phyloP scores from a whole-genome alignment of 2,888 invertebrate species.

The Scaptodrosophila latifasciaeformis region DNA sequence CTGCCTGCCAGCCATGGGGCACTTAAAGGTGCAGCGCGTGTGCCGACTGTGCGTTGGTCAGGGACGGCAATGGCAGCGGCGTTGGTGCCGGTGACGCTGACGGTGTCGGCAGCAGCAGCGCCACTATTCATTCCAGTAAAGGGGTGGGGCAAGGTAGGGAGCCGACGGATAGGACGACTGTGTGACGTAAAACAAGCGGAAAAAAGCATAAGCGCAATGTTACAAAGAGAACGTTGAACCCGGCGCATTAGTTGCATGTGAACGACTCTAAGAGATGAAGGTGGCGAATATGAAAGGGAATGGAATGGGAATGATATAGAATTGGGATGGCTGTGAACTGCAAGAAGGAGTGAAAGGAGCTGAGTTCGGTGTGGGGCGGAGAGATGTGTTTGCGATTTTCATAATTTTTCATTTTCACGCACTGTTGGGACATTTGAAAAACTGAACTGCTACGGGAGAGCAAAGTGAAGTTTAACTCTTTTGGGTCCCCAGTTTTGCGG shows the following conservation, averaged over 20 bases:
- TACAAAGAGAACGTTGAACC: slow-evolving; percentile 67
- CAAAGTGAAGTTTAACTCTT: neutral
- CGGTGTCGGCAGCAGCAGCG: slow-evolving; percentile 3
- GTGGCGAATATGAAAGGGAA: too few relatives aligned
- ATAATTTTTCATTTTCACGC: slow-evolving; percentile 67
- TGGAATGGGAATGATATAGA: too few relatives aligned
- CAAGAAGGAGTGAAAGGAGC: slow-evolving; percentile 2
- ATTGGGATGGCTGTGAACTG: too few relatives aligned
- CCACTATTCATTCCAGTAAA: neutral
- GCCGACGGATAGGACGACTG: neutral
- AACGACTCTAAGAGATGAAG: neutral
- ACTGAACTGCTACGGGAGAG: slow-evolving; percentile 7
- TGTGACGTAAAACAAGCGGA: slow-evolving; percentile 56
- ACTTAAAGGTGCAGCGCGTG: slow-evolving; percentile 66
- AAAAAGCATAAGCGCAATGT: slow-evolving; percentile 68
- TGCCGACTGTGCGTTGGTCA: slow-evolving; percentile 35
- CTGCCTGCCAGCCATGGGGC: slow-evolving; percentile 24
- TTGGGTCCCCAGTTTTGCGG: slow-evolving; percentile 31
- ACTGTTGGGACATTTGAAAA: slow-evolving; percentile 64
- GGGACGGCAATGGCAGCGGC: neutral
- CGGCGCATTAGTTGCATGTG: slow-evolving; percentile 22
- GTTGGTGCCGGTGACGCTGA: neutral
- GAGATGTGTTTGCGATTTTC: slow-evolving; percentile 36
- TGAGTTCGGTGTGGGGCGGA: slow-evolving; percentile 1
- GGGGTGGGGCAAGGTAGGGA: neutral